Conservation (phyloP, 2,797 vertebrate genomes). For the Lepus oiostolus region DNA sequence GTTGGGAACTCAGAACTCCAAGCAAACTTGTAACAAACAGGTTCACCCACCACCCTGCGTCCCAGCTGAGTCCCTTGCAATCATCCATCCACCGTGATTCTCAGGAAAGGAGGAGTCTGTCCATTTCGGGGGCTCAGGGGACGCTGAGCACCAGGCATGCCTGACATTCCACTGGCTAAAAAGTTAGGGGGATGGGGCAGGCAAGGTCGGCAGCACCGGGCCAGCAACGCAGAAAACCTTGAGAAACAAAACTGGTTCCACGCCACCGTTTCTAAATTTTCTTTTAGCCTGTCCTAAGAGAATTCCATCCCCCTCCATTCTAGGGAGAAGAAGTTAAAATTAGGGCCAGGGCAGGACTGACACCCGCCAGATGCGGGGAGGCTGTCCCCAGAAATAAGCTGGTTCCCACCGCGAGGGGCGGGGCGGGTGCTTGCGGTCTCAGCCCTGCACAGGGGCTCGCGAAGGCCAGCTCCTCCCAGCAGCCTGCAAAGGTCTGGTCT, state of each 20-base stretch:
- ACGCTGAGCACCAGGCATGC: slow-evolving; percentile 73
- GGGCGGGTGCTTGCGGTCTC: slow-evolving; percentile 28
- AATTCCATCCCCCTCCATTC: slow-evolving; percentile 50
- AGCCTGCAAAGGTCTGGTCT: slow-evolving; percentile 54
- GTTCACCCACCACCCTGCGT: background rate
- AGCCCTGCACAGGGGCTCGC: background rate
- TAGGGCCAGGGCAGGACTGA: slow-evolving; percentile 57
- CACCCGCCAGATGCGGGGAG: slow-evolving; percentile 58
- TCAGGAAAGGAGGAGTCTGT: slow-evolving; percentile 70
- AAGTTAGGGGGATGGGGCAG: background rate
- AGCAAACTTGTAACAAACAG: background rate
- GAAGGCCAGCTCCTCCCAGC: slow-evolving; percentile 63
- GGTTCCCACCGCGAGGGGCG: slow-evolving; percentile 71
- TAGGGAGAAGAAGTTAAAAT: slow-evolving; percentile 74
- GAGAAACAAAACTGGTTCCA: slow-evolving; percentile 39
- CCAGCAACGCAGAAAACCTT: background rate
- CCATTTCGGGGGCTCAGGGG: slow-evolving; percentile 35
- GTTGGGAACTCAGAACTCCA: background rate
- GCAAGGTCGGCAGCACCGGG: slow-evolving; percentile 4
- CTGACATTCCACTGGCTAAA: slow-evolving; percentile 69
- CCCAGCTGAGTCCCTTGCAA: slow-evolving; percentile 31
- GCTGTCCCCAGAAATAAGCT: slow-evolving; percentile 76
- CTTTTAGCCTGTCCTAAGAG: slow-evolving; percentile 40
- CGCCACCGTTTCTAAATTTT: slow-evolving; percentile 51
- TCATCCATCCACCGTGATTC: slow-evolving; percentile 45